Percentiles rank a stretch among this genome's conserved stretches.
Evolutionary conservation across 2,888 invertebrate genomes (phyloP).

Genomic region (Archaeoteleia sp.): DNA sequence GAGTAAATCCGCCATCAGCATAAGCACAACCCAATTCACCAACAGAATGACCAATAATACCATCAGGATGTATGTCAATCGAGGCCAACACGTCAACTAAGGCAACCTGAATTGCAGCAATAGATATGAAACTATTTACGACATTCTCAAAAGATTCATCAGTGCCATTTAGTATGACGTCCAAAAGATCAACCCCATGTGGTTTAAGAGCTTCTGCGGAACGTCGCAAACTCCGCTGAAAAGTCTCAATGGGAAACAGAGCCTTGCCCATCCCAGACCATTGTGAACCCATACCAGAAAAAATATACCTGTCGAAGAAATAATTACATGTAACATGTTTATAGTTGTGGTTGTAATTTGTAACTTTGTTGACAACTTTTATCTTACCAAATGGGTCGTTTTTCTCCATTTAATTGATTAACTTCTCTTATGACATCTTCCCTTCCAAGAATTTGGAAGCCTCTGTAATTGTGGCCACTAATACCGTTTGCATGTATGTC

Average conservation of each 20-base stretch:
- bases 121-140: conserved; percentile 92
- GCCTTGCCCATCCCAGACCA: conserved; percentile 97
- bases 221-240: conserved; percentile 85
- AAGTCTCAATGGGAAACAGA: conserved; percentile 88
- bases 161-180: conserved; percentile 85
- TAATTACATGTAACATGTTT: too few species aligned
- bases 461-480: conserved; percentile 86
- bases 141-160: conserved; percentile 89
- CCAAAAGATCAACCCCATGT: conserved; percentile 88
- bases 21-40: conserved; percentile 96
- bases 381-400: conserved; percentile 86
- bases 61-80: conserved; percentile 90
- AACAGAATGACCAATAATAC: conserved; percentile 96
- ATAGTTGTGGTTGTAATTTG: too few species aligned
- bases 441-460: conserved; percentile 84
- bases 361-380: too few species aligned
- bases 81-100: conserved; percentile 90
- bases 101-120: conserved; percentile 97
- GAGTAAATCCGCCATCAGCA: conserved; percentile 95
- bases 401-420: conserved; percentile 76
- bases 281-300: conserved; percentile 98
- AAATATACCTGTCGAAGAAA: conserved; percentile 79
- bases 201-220: conserved; percentile 86
- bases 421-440: conserved; percentile 77
- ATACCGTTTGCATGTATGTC: conserved; percentile 83